Base-by-base conservation (phyloP, 2,113 vertebrate species). In the Chionis minor region DNA sequence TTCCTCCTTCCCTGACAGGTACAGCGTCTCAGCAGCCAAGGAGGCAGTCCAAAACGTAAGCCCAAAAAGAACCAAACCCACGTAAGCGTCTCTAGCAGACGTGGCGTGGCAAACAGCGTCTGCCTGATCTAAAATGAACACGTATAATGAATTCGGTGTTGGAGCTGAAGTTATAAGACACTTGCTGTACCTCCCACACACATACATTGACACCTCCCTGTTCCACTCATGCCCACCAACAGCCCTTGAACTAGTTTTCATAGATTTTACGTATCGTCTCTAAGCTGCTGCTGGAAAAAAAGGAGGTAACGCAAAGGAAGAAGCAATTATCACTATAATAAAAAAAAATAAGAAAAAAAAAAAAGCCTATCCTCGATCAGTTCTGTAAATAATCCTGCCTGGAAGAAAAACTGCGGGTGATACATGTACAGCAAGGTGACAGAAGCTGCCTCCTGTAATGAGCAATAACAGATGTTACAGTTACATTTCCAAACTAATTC, bases 41-140 rank as follows among this genome's bases (percentile, higher is more conserved):
- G 2, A 51, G 49, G 62, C 71, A 56, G 9, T 3, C 32, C 32
- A 8, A 26, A 3, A 19, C 0, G 0, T 21, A 23, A 78, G 5
- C 42, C 61, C 7, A 0, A 5, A 19, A 42, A 66, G 27, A 62
- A 17, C 38, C 59, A 58, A 62, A 21, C 10, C 71, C 22, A 45
- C 3, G 10, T 14, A 9, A 90, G 38, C 14, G 1, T 30, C 72
- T 77, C 63, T 26, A 26, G 55, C 63, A 84, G 35, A 35, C 0
- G 0, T 4, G 7, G 8, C 8, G 30, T 23, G 7, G 54, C 78
- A 87, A 63, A 92, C 61, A 85, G 56, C 6, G 0, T 79, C 26
- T 85, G 45, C 42, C 69, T 42, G 14, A n/a, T 51, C 78, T 24
- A 22, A 82, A 90, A 49, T 12, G 40, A 74, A 35, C 23, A 16